These are phyloP conservation scores for Sinelater perroti DNA, from an alignment of 2,888 invertebrate species.

Conservation along the genomic window DNA sequence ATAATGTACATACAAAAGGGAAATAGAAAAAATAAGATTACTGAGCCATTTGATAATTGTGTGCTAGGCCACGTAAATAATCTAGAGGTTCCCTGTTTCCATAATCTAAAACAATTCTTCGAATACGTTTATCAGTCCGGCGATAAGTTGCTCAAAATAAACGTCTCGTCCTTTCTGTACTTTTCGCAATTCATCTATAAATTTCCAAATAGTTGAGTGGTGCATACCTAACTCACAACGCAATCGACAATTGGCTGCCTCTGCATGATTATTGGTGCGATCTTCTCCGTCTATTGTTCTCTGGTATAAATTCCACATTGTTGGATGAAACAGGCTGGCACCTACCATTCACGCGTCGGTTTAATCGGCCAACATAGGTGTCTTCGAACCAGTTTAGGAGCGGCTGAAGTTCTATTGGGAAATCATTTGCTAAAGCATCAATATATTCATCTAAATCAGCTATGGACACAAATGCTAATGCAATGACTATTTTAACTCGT, in stretches of 20 bases:
- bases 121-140: too few relatives aligned
- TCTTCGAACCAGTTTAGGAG: slow-evolving; percentile 10
- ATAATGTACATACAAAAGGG: too few relatives aligned
- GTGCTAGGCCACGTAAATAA: too few relatives aligned
- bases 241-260: neutral
- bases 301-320: slow-evolving; percentile 6
- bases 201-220: neutral
- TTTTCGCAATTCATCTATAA: neutral
- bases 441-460: neutral
- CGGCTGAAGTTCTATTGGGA: slow-evolving; percentile 4
- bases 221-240: neutral
- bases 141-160: too few relatives aligned
- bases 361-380: neutral
- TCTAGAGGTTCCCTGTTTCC: too few relatives aligned
- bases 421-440: slow-evolving; percentile 10
- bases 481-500: too few relatives aligned
- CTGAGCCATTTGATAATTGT: too few relatives aligned
- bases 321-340: neutral
- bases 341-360: slow-evolving; percentile 5
- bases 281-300: neutral
- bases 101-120: too few relatives aligned
- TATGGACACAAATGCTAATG: slow-evolving; percentile 2
- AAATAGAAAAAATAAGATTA: too few relatives aligned
- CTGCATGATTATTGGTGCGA: slow-evolving; percentile 9
- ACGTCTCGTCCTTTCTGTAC: neutral